A percentile compares a stretch with the other conserved stretches of the same genome.
These are phyloP conservation scores for Chaitophorus viminalis DNA, from an alignment of 2,888 invertebrate genomes.

Conservation along the genomic window DNA sequence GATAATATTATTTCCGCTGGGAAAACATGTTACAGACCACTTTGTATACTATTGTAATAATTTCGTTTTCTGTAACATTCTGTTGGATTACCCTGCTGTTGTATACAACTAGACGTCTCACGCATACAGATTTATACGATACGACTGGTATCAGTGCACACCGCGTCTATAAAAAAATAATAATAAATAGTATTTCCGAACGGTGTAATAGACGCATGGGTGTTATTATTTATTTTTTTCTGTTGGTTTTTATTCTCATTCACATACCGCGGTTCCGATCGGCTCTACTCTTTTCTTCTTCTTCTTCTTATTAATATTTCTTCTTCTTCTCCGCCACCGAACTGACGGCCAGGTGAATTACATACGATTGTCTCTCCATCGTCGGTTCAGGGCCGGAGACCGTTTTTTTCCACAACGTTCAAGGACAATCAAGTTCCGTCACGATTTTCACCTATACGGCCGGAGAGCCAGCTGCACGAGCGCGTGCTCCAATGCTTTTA, in stretches of 20 bases:
- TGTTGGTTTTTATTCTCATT: neutral
- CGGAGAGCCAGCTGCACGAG: neutral
- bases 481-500: neutral
- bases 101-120: neutral
- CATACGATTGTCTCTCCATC: neutral
- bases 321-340: neutral
- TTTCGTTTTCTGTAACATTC: too few species aligned
- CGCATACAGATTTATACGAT: neutral
- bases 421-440: slow-evolving; percentile 54
- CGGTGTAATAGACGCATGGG: neutral
- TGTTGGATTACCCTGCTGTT: too few species aligned
- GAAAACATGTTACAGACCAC: too few species aligned
- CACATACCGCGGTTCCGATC: neutral
- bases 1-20: too few species aligned
- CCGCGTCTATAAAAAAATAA: too few species aligned
- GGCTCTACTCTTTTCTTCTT: too few species aligned
- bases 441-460: slow-evolving; percentile 49
- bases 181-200: too few species aligned
- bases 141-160: neutral
- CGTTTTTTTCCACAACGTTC: slow-evolving; percentile 5
- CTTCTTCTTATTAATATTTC: neutral
- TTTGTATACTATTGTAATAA: too few species aligned
- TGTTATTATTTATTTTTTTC: neutral
- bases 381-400: slow-evolving; percentile 48
- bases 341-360: neutral